A percentile compares a stretch with the other conserved stretches of the same genome.
Conservation (phyloP, 2,113 vertebrate genomes). For the Rafetus swinhoei region DNA sequence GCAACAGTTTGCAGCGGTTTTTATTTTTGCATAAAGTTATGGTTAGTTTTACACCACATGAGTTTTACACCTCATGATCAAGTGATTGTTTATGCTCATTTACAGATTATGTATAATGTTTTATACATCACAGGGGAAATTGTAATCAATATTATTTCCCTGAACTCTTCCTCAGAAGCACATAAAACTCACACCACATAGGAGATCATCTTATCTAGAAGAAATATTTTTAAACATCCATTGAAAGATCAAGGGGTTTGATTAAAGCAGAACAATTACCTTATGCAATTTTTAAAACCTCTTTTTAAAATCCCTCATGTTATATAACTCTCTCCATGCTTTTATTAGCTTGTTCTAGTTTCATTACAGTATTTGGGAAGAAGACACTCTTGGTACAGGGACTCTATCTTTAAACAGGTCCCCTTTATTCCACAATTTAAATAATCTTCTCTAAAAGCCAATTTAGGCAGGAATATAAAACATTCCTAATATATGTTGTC, state of each 20-base stretch:
- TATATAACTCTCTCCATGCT: rapidly evolving
- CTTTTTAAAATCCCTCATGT: background rate
- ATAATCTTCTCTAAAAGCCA: background rate
- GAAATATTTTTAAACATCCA: background rate
- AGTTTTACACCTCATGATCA: background rate
- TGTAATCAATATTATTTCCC: background rate
- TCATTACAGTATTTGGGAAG: background rate
- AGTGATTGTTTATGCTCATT: background rate
- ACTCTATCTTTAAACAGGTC: background rate
- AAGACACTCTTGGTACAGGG: background rate
- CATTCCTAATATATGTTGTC: background rate
- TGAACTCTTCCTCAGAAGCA: background rate
- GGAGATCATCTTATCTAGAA: slow-evolving; percentile 7
- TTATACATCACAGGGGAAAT: slow-evolving; percentile 4
- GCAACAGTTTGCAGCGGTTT: background rate
- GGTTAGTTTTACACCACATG: background rate
- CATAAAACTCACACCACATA: background rate
- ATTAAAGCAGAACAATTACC: background rate
- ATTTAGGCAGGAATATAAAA: background rate
- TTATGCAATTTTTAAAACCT: background rate
- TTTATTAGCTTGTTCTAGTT: background rate
- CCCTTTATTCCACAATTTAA: background rate
- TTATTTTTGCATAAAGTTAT: slow-evolving; percentile 14
- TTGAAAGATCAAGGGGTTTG: background rate
- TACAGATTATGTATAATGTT: slow-evolving; percentile 17